Percentiles rank a stretch among this genome's conserved stretches.
phyloP scores from a whole-genome alignment of 2,888 invertebrate genomes.

The Lacanobia oleracea region DNA sequence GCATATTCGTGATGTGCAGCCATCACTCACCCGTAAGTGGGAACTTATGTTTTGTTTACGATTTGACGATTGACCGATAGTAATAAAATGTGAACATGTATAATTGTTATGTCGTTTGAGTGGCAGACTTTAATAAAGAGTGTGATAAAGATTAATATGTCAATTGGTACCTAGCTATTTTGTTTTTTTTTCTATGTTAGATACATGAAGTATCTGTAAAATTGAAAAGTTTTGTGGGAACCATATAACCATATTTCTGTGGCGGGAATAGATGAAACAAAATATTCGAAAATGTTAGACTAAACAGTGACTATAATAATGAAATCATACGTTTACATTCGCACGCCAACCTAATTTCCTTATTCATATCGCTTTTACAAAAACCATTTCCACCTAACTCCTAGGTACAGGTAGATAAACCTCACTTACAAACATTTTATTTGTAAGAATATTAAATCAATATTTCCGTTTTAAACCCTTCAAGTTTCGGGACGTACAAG shows the following conservation, averaged over 20 bases:
- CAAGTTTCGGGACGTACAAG: slow-evolving; percentile 35
- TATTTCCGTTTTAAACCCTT: slow-evolving; percentile 65
- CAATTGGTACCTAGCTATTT: neutral
- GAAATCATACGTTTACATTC: neutral
- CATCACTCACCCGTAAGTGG: slow-evolving; percentile 30
- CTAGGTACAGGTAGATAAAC: slow-evolving; percentile 33
- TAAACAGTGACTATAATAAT: neutral
- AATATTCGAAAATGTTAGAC: too few species aligned
- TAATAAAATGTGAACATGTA: slow-evolving; percentile 35
- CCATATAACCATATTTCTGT: too few species aligned
- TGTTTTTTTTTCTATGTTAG: neutral
- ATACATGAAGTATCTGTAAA: too few species aligned
- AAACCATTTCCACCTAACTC: neutral
- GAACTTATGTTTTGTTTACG: slow-evolving; percentile 9
- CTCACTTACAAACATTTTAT: slow-evolving; percentile 34
- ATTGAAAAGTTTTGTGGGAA: too few species aligned
- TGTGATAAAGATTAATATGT: slow-evolving; percentile 14
- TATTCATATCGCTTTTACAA: neutral
- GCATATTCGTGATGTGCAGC: slow-evolving; percentile 41
- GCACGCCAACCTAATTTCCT: neutral
- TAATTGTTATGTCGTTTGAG: slow-evolving; percentile 5
- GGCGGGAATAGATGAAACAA: too few species aligned
- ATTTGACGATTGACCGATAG: slow-evolving; percentile 31
- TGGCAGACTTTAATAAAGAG: neutral
- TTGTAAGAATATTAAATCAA: slow-evolving; percentile 62